A percentile compares a stretch with the other conserved stretches of the same genome.
Evolutionary conservation across 35 echinoderm and acorn worm genomes (phyloP).

Genomic region (Heliocidaris tuberculata): DNA sequence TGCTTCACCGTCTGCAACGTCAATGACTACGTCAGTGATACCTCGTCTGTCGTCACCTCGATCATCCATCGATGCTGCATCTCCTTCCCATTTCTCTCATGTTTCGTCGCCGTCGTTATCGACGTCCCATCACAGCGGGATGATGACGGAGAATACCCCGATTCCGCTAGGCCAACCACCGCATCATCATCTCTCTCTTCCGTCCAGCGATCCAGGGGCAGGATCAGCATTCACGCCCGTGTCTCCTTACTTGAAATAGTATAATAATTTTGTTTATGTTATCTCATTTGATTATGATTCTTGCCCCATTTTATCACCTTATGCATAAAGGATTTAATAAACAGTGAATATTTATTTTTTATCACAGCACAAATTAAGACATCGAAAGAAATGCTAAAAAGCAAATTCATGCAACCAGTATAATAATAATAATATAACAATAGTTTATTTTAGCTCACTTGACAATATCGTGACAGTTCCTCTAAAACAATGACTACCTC

Average conservation of each 20-base stretch:
- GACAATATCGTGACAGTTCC: too few relatives aligned
- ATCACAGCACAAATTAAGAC: not conserved
- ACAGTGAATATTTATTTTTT: not conserved
- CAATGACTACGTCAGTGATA: not conserved
- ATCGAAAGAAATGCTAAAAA: not conserved
- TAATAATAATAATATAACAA: too few relatives aligned
- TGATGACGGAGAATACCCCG: slow-evolving; percentile 6
- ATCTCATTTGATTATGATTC: not conserved
- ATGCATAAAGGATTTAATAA: not conserved
- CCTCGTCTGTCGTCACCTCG: slow-evolving; percentile 6
- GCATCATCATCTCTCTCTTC: slow-evolving; percentile 11
- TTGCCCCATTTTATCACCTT: not conserved
- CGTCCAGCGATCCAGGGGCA: not conserved
- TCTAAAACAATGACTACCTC: too few relatives aligned
- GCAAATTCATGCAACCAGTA: too few relatives aligned
- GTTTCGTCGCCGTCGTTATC: slow-evolving; percentile 17
- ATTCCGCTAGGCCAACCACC: not conserved
- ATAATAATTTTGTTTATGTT: not conserved
- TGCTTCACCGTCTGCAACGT: not conserved
- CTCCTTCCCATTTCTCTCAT: not conserved
- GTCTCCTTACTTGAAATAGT: slow-evolving; percentile 22
- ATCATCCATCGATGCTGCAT: not conserved
- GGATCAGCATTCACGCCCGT: slow-evolving; percentile 28
- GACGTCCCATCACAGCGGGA: not conserved
- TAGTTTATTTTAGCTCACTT: too few relatives aligned